Conservation (phyloP, 2,888 invertebrate species). For the Gasteruption jaculator region DNA sequence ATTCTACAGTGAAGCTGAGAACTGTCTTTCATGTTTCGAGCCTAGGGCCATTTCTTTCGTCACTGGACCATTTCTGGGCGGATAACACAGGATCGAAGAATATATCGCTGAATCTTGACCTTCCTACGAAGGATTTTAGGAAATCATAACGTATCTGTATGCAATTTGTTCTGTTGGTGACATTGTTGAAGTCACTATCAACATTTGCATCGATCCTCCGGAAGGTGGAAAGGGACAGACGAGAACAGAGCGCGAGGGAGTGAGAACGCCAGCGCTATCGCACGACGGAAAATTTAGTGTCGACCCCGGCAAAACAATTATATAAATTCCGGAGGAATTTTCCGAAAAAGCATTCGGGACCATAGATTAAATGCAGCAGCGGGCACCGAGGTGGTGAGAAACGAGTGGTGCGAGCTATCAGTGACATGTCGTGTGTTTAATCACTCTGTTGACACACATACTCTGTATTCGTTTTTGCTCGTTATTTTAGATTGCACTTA, state of each 20-base stretch:
- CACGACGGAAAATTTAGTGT: conserved; percentile 42
- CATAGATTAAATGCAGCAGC: conserved; percentile 46
- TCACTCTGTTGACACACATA: conserved; percentile 47
- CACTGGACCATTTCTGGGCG: too few relatives aligned
- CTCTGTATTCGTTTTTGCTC: conserved; percentile 42
- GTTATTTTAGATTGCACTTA: too few relatives aligned
- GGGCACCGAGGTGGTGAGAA: conserved; percentile 19
- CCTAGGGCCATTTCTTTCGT: too few relatives aligned
- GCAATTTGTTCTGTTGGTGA: conserved; percentile 41
- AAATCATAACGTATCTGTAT: too few relatives aligned
- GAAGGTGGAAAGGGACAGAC: too few relatives aligned
- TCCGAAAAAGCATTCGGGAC: conserved; percentile 41
- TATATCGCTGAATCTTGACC: too few relatives aligned
- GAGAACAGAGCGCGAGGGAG: too few relatives aligned
- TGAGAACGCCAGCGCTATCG: conserved; percentile 24
- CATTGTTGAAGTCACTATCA: conserved; percentile 42
- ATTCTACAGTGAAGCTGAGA: too few relatives aligned
- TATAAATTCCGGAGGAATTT: conserved; percentile 48
- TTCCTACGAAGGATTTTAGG: too few relatives aligned
- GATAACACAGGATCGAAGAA: too few relatives aligned
- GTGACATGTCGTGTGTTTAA: conserved; percentile 47
- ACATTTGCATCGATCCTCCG: conserved; percentile 38
- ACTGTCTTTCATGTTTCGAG: too few relatives aligned
- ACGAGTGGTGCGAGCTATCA: conserved; percentile 38
- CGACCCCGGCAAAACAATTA: conserved; percentile 49